Conservation (phyloP, 2,113 vertebrate genomes). For the Hydropotes inermis region DNA sequence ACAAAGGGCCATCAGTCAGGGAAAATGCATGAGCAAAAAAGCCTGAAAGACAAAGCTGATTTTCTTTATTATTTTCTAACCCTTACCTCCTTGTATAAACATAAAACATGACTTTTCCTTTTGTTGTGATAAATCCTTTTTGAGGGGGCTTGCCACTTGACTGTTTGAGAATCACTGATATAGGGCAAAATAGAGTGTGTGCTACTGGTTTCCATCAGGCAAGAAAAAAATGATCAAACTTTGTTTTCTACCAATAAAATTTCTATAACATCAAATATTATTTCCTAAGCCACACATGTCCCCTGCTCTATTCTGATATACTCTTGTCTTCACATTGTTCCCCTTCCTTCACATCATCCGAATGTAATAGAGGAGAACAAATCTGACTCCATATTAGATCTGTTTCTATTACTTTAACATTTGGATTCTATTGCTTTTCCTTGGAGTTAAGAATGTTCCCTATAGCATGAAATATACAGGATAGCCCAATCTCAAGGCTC, state of each 20-base stretch:
- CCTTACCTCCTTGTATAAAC: background rate
- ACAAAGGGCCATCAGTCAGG: background rate
- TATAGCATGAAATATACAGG: background rate
- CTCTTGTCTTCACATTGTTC: background rate
- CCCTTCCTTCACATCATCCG: background rate
- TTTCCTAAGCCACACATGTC: background rate
- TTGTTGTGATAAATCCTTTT: background rate
- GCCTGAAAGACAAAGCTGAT: background rate
- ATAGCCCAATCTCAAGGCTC: background rate
- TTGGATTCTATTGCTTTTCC: background rate
- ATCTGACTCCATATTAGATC: background rate
- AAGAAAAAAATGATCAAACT: background rate
- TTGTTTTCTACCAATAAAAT: background rate
- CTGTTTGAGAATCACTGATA: background rate
- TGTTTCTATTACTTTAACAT: background rate
- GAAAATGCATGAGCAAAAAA: background rate
- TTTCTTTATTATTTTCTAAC: conserved; percentile 14
- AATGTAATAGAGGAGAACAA: background rate
- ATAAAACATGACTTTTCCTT: background rate
- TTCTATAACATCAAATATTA: background rate
- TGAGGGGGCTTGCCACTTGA: background rate
- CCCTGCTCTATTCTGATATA: background rate
- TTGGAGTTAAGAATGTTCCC: background rate
- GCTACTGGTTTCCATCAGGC: background rate
- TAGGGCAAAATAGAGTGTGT: background rate